phyloP scores from a whole-genome alignment of 1,140 invertebrate genomes.

The Rhyacophila brunnea region DNA sequence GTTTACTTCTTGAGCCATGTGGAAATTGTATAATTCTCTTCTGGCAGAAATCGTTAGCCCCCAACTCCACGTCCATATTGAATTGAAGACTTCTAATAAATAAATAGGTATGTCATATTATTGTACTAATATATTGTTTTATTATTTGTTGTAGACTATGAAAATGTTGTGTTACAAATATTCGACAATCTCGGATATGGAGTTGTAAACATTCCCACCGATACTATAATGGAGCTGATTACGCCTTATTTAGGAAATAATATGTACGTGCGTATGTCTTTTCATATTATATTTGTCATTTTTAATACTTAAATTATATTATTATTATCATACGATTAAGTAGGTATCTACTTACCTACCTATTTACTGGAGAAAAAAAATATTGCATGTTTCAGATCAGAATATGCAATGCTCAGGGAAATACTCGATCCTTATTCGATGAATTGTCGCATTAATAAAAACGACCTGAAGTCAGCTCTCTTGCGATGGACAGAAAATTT shows the following conservation, averaged over 20 bases:
- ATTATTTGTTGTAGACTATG: constrained; percentile 7
- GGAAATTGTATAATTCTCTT: too few species aligned
- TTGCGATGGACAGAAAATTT: constrained; percentile 15
- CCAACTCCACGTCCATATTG: too few species aligned
- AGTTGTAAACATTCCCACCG: constrained; percentile 6
- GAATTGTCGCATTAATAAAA: constrained; percentile 2
- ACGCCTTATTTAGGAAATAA: constrained; percentile 15
- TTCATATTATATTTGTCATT: not conserved
- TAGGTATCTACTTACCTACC: too few species aligned
- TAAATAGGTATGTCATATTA: too few species aligned
- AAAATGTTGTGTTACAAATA: constrained; percentile 14
- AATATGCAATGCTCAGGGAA: constrained; percentile 10
- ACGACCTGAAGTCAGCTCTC: constrained; percentile 7
- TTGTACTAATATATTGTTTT: too few species aligned
- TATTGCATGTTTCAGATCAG: not conserved
- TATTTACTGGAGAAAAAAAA: too few species aligned
- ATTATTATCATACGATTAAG: too few species aligned
- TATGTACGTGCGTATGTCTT: not conserved
- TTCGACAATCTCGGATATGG: constrained; percentile 2
- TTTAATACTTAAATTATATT: too few species aligned
- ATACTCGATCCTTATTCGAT: constrained; percentile 7
- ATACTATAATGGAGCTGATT: constrained; percentile 11
- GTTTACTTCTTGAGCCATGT: too few species aligned
- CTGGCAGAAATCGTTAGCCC: too few species aligned
- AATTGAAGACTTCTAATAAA: too few species aligned